Percentiles rank a stretch among this genome's conserved stretches.
phyloP scores from a whole-genome alignment of 1,140 invertebrate species.

The Nixonia krombeini region DNA sequence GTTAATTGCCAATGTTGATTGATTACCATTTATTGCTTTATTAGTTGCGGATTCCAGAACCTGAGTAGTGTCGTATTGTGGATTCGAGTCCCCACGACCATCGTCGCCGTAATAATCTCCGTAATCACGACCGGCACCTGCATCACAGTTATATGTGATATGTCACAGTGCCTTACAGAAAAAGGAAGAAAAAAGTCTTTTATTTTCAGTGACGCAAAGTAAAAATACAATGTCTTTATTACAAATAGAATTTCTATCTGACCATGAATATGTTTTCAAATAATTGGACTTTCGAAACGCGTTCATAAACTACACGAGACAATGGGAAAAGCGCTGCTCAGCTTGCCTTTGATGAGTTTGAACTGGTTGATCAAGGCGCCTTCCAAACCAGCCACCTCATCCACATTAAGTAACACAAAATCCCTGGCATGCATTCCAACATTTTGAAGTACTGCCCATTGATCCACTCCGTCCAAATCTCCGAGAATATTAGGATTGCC shows the following conservation, averaged over 20 bases:
- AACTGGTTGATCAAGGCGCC: constrained; percentile 47
- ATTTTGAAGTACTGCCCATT: constrained; percentile 65
- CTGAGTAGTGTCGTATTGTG: constrained; percentile 39
- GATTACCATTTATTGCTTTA: constrained; percentile 40
- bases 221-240: too few relatives aligned
- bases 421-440: background rate
- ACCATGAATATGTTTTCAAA: too few relatives aligned
- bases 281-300: too few relatives aligned
- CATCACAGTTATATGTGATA: too few relatives aligned
- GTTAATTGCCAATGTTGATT: background rate
- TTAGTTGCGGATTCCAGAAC: constrained; percentile 47
- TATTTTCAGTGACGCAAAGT: too few relatives aligned
- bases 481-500: constrained; percentile 60
- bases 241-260: too few relatives aligned
- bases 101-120: constrained; percentile 50
- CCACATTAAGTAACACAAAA: constrained; percentile 57
- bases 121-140: constrained; percentile 30
- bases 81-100: constrained; percentile 39
- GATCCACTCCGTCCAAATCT: constrained; percentile 69
- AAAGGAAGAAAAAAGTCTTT: too few relatives aligned
- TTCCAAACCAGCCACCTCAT: constrained; percentile 36
- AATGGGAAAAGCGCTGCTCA: too few relatives aligned
- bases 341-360: constrained; percentile 57
- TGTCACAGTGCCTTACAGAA: too few relatives aligned
- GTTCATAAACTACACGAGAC: too few relatives aligned